Percentiles rank a stretch among this genome's conserved stretches.
These are phyloP conservation scores for Petrolisthes manimaculis DNA, from an alignment of 2,888 invertebrate genomes.

Conservation along the genomic window DNA sequence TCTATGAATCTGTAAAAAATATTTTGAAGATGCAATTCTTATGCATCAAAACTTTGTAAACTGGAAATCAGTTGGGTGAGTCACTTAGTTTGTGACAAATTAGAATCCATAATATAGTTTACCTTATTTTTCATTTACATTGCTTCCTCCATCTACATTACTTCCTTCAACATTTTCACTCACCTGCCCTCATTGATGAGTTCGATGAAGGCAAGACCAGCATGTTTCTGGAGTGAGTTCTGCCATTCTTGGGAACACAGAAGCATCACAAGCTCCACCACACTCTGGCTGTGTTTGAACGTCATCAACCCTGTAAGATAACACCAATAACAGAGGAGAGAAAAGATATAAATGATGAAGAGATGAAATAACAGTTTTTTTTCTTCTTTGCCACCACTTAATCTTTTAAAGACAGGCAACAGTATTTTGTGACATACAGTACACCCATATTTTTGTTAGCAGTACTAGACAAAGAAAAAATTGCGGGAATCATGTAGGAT, in stretches of 20 bases:
- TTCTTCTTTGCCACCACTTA: too few species aligned
- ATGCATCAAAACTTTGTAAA: too few species aligned
- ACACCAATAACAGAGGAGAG: neutral
- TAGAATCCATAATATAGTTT: neutral
- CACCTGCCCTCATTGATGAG: slow-evolving; percentile 96
- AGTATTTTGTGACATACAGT: too few species aligned
- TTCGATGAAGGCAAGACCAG: slow-evolving; percentile 98
- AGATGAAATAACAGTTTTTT: neutral
- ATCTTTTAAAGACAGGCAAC: neutral
- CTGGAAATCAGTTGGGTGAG: too few species aligned
- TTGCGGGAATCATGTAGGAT: too few species aligned
- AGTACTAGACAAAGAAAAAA: too few species aligned
- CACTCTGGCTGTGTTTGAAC: slow-evolving; percentile 96
- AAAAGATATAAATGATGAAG: neutral
- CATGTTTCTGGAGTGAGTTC: slow-evolving; percentile 99
- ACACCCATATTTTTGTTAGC: too few species aligned
- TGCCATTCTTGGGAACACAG: slow-evolving; percentile 99
- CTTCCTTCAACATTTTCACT: slow-evolving; percentile 66
- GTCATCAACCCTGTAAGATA: slow-evolving; percentile 84
- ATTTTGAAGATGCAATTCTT: neutral
- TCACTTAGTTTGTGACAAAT: neutral
- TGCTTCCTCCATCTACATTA: neutral
- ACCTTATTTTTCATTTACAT: neutral
- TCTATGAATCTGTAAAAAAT: neutral
- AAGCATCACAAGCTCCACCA: slow-evolving; percentile 98